Evolutionary conservation across 2,797 vertebrate species (phyloP).

Genomic region (Neopelma chrysocephalum): DNA sequence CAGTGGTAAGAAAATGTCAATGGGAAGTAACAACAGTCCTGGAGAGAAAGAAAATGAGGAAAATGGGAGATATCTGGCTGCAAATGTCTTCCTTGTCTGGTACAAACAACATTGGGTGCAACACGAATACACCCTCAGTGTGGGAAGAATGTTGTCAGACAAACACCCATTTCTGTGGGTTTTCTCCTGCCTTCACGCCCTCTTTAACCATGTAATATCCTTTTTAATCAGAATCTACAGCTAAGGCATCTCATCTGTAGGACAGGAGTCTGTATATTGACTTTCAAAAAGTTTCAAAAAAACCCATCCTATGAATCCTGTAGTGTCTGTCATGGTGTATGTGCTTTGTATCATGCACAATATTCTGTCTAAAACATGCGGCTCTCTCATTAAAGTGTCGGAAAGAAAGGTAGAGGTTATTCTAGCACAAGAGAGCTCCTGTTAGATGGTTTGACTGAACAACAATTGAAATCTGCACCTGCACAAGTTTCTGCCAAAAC

Average conservation of each 20-base stretch:
- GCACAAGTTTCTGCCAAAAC: conserved; percentile 56
- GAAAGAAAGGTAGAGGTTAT: conserved; percentile 46
- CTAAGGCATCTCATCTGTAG: not conserved
- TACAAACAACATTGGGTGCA: not conserved
- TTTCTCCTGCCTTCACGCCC: not conserved
- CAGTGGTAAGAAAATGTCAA: not conserved
- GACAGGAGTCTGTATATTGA: not conserved
- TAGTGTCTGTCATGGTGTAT: not conserved
- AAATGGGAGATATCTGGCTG: not conserved
- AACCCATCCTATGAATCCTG: not conserved
- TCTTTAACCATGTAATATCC: not conserved
- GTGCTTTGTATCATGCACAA: not conserved
- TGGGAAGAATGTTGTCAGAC: not conserved
- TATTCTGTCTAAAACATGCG: not conserved
- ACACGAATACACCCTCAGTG: not conserved
- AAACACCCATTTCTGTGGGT: not conserved
- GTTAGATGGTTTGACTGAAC: conserved; percentile 49
- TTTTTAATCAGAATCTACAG: not conserved
- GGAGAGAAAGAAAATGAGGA: not conserved
- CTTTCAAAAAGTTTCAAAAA: not conserved
- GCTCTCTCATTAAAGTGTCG: not conserved
- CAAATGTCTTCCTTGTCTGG: not conserved
- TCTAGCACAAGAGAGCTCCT: conserved; percentile 61
- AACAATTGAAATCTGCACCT: conserved; percentile 65
- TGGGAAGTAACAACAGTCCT: not conserved